These are phyloP conservation scores for Globia sparganii DNA, from an alignment of 2,888 invertebrate species.

Conservation along the genomic window DNA sequence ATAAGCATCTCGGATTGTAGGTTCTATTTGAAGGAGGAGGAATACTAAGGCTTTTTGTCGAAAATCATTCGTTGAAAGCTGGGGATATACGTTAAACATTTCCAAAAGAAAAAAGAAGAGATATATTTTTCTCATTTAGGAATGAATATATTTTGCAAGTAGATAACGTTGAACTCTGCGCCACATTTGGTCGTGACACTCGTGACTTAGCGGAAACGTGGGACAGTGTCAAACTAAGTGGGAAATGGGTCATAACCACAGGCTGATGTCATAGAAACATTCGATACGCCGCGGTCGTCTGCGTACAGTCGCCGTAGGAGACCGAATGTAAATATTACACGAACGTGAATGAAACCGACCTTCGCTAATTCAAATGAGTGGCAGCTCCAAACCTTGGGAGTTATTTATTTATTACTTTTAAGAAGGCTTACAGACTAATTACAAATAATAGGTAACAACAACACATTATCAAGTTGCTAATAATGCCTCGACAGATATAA, in stretches of 20 bases:
- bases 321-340: conserved; percentile 58
- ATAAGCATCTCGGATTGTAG: conserved; percentile 62
- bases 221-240: conserved; percentile 45
- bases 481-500: no score
- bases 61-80: conserved; percentile 38
- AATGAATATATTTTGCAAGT: conserved; percentile 9
- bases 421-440: no score
- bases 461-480: no score
- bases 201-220: conserved; percentile 30
- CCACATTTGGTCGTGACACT: conserved; percentile 19
- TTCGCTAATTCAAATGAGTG: conserved; percentile 50
- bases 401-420: no score
- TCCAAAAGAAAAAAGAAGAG: conserved; percentile 4
- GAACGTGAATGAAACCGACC: conserved; percentile 57
- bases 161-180: conserved; percentile 20
- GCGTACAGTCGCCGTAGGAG: conserved; percentile 17
- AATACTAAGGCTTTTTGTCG: conserved; percentile 45
- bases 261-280: conserved; percentile 60
- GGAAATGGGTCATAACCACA: conserved; percentile 55
- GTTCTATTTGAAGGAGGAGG: conserved; percentile 52
- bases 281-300: conserved; percentile 41
- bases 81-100: conserved; percentile 17
- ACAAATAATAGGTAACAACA: no score
- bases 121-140: conserved; percentile 19
- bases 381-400: conserved; percentile 29